Base-by-base conservation (phyloP, 2,797 vertebrate species). In the Adrianichthys oophorus region DNA sequence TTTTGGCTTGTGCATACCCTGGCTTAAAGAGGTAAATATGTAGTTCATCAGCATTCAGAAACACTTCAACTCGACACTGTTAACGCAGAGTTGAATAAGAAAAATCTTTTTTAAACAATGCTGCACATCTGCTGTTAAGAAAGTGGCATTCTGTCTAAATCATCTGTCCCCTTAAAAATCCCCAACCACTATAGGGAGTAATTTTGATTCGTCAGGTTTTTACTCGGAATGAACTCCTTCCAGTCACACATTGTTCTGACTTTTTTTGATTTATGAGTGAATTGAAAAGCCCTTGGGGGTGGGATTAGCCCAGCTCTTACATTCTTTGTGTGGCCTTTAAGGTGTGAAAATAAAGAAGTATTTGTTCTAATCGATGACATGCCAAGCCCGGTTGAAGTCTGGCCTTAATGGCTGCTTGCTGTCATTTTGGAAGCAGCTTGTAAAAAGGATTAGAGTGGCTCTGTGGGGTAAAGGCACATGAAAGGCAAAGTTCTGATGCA, bases 331-430 rank as follows among this genome's bases (percentile, higher is more conserved):
- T 87, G 85, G 86, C 86, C 86, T 87, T 86, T 79, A 78, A 84
- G 85, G 80, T 85, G 76, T 29, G 26, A 78, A 64, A 77, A 88
- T 84, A 86, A 87, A 85, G 66, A 66, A 61, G 50, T 72, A 76
- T 87, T 86, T 85, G 82, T 88, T 82, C 78, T 85, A 86, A 89
- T 89, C 82, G 80, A 89, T 89, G 80, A 85, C 75, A 76, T 40
- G 69, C 81, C 75, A 65, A 59, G 80, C 78, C 68, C 23, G 42
- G 86, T 75, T 83, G 79, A 87, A 79, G 77, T 52, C 73, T 58
- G 68, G 78, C 70, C 72, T 70, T 86, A 85, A 88, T 85, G 76
- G 87, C 56, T 82, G 79, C 81, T 86, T 68, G 85, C 86, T 90
- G 86, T 88, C 87, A 87, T 85, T 87, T 83, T 76, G 79, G 68